Conservation (phyloP, 2,888 invertebrate species). For the Lymantria monacha region DNA sequence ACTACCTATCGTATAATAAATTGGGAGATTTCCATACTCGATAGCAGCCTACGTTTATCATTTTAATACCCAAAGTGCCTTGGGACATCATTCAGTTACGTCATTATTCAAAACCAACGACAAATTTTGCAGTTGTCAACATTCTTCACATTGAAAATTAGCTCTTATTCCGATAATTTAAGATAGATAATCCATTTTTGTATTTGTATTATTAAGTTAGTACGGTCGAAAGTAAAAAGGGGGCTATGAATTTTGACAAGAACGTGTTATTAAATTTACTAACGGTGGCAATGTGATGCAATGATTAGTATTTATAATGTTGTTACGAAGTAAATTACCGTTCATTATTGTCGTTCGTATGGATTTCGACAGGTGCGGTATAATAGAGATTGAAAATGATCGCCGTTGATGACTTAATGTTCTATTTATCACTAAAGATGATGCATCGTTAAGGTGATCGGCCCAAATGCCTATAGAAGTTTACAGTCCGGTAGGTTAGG, state of each 20-base stretch:
- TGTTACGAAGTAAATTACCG: conserved; percentile 37
- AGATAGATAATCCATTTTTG: conserved; percentile 4
- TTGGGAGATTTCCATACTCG: conserved; percentile 80
- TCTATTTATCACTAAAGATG: background rate
- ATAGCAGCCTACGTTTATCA: conserved; percentile 73
- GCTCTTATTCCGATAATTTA: conserved; percentile 12
- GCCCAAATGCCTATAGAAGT: background rate
- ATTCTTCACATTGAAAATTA: conserved; percentile 14
- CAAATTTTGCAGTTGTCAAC: conserved; percentile 2
- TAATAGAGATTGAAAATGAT: conserved; percentile 9
- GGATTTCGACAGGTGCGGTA: conserved; percentile 41
- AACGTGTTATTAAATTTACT: conserved; percentile 74
- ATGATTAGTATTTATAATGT: conserved; percentile 66
- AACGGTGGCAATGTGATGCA: conserved; percentile 58
- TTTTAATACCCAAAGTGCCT: conserved; percentile 79
- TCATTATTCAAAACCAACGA: conserved; percentile 52
- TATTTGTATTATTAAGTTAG: conserved; percentile 22
- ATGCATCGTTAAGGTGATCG: background rate
- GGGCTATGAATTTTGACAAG: conserved; percentile 59
- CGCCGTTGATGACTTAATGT: background rate
- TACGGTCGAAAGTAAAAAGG: conserved; percentile 42
- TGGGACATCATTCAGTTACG: conserved; percentile 64
- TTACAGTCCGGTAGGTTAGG: no score
- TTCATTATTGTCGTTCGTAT: conserved; percentile 23
- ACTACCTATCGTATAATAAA: conserved; percentile 80